Evolutionary conservation across 2,888 invertebrate species (phyloP), one percentile per base, ranked within the genome.

Genomic region (Chrysina gloriosa): DNA sequence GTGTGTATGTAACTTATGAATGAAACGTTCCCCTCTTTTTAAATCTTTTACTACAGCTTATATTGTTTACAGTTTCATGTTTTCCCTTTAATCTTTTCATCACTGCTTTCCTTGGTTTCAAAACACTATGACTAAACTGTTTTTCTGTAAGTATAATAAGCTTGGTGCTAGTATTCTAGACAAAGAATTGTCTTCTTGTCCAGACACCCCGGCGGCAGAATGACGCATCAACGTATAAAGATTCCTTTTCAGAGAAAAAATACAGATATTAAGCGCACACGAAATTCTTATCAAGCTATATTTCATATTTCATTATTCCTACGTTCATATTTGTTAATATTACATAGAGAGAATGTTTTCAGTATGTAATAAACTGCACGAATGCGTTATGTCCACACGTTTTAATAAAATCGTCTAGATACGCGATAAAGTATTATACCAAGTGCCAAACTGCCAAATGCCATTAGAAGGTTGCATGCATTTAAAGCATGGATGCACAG

Each of bases 171-270:
- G 45, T 29, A 23, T 11, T 39, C 23, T 23, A 36, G 6, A 21
- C 56, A 29, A 36, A n/a, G 27, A 25, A 61, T 42, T 42, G 58
- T 61, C 58, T 61, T 14, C 16, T 9, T 42, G 27, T 42, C 42
- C 42, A 61, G 58, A 61, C 58, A 27, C 25, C 21, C 3, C 36
- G 58, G 58, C 42, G 58, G 27, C 58, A 23, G 27, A 16, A 42
- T 42, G 42, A 61, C 45, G n/a, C 42, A 58, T 39, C 25, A 42
- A 31, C 21, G 16, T 52, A 52, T 31, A 58, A 23, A 25, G 58
- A 42, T 42, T 23, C 42, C 42, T 42, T 23, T 42, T 3, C 19
- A 42, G 39, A 36, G 39, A 42, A 52, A 52, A 31, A 11, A 52
- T 52, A 19, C 19, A 19, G 19, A 31, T 52, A 31, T 29, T 52